phyloP scores from a whole-genome alignment of 2,797 vertebrate species.

The Hemitrygon akajei region DNA sequence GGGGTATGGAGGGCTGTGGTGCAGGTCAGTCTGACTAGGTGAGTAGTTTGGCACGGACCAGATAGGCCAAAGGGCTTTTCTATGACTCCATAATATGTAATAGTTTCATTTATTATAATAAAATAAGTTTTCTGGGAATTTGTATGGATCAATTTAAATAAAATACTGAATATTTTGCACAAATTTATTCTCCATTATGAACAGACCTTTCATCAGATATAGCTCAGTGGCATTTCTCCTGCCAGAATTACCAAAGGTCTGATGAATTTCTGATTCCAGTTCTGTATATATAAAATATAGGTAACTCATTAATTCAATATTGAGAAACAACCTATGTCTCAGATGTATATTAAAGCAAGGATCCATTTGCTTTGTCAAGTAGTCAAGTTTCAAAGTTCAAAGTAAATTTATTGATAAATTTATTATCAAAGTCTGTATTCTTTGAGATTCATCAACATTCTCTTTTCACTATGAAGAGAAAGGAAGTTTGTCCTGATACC shows the following conservation, averaged over 20 bases:
- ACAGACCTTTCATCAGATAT: background rate
- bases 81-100: background rate
- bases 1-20: no score
- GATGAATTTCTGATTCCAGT: background rate
- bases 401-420: no score
- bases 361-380: background rate
- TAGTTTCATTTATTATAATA: no score
- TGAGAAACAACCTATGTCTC: background rate
- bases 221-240: background rate
- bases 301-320: background rate
- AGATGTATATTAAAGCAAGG: background rate
- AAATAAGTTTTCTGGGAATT: background rate
- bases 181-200: background rate
- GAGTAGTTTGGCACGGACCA: no score
- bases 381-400: no score
- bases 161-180: background rate
- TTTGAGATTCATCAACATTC: background rate
- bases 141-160: background rate
- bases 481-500: background rate
- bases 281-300: background rate
- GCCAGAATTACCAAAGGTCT: background rate
- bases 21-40: no score
- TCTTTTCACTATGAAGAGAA: background rate
- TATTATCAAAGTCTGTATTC: no score
- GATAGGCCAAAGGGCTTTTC: no score